Evolutionary conservation across 2,113 vertebrate genomes (phyloP).

Genomic region (Fulica atra): DNA sequence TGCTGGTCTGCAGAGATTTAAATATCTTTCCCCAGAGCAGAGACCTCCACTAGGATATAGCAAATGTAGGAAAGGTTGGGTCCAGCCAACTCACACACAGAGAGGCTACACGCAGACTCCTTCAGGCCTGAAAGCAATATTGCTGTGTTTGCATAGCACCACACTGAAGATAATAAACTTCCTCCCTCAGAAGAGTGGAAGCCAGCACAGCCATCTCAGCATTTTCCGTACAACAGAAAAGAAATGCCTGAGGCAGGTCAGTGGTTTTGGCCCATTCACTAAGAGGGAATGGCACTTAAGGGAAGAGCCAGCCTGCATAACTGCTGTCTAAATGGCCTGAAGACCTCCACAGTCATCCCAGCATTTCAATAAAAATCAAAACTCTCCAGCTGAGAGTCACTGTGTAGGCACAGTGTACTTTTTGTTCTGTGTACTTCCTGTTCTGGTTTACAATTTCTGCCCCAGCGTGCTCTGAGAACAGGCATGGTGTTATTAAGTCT

Average conservation of each 20-base stretch:
- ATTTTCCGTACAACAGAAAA: neutral
- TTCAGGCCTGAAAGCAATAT: neutral
- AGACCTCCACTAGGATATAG: neutral
- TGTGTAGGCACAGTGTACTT: neutral
- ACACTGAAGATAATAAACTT: neutral
- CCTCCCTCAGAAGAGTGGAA: neutral
- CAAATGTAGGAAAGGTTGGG: neutral
- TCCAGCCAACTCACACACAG: neutral
- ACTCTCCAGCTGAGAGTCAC: neutral
- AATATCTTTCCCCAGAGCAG: neutral
- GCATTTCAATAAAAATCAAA: neutral
- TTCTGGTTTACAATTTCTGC: neutral
- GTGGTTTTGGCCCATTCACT: neutral
- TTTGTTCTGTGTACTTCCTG: neutral
- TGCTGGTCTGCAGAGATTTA: neutral
- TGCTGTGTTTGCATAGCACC: neutral
- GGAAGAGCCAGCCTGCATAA: neutral
- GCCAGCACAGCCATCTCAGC: neutral
- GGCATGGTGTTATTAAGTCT: accelerated
- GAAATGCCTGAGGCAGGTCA: neutral
- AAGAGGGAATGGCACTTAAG: neutral
- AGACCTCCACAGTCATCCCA: neutral
- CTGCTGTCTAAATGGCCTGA: neutral
- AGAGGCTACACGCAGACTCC: neutral
- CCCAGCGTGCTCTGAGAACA: neutral